Evolutionary conservation across 30 jellyfish, hydroid and myxozoan genomes (phyloP).

Genomic region (Pelagia noctiluca): DNA sequence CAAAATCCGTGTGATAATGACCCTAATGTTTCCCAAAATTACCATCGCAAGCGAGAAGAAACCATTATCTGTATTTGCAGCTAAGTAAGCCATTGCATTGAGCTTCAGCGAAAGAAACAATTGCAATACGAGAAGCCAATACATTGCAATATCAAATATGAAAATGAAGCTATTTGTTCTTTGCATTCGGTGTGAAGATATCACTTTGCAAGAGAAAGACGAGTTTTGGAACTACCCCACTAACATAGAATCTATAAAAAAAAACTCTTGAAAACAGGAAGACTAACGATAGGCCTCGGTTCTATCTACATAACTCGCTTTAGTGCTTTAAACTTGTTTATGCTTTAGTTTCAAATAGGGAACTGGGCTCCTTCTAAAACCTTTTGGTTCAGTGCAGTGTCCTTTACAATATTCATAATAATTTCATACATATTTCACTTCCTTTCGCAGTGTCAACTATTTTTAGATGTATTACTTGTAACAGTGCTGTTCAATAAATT

Average conservation of each 20-base stretch:
- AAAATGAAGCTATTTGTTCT: background rate
- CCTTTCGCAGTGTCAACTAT: no score
- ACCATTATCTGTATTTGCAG: no score
- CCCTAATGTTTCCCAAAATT: no score
- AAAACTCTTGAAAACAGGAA: slow-evolving; percentile 65
- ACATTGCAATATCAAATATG: background rate
- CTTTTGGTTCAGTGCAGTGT: no score
- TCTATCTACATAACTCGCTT: slow-evolving; percentile 71
- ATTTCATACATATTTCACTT: no score
- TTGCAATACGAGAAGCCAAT: background rate
- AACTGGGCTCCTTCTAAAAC: no score
- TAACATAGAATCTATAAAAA: slow-evolving; percentile 67
- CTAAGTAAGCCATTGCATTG: background rate
- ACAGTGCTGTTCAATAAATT: no score
- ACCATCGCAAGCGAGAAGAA: background rate
- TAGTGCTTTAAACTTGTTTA: no score
- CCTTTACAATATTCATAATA: no score
- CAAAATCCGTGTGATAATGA: no score
- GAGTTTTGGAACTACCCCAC: slow-evolving; percentile 78
- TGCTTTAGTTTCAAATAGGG: no score
- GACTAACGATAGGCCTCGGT: slow-evolving; percentile 80
- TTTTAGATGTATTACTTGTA: no score
- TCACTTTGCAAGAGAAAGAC: background rate
- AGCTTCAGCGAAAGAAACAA: background rate
- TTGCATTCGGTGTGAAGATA: background rate